These are phyloP conservation scores for Stegophylla sp. DNA, from an alignment of 2,888 invertebrate genomes.

Conservation along the genomic window DNA sequence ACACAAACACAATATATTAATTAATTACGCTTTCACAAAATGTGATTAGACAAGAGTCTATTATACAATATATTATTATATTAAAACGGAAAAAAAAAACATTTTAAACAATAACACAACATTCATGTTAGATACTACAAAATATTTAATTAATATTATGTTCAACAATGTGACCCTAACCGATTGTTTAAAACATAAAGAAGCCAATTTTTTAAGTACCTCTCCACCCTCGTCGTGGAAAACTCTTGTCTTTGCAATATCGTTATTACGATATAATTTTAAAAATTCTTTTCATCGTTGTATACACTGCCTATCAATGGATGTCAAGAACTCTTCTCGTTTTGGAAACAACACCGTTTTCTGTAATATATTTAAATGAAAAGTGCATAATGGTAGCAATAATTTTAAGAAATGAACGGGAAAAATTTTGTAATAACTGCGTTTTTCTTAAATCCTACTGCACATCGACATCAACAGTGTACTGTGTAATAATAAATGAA, in stretches of 20 bases:
- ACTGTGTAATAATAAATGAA: no score
- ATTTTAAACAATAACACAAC: no score
- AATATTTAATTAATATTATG: slow-evolving; percentile 2
- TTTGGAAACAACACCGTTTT: slow-evolving; percentile 5
- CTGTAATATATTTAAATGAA: neutral
- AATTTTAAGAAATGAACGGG: neutral
- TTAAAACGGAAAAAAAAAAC: no score
- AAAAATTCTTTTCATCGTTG: slow-evolving; percentile 14
- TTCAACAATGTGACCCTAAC: neutral
- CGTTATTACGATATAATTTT: neutral
- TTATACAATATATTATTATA: no score
- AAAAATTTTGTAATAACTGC: neutral
- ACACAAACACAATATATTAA: slow-evolving; percentile 25
- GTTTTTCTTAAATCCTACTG: neutral
- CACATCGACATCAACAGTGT: no score
- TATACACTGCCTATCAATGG: slow-evolving; percentile 17
- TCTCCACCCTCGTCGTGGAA: neutral
- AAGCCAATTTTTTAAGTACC: slow-evolving; percentile 1
- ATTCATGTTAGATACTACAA: no score
- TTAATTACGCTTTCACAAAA: no score
- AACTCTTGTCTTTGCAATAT: slow-evolving; percentile 19
- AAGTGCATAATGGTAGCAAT: neutral
- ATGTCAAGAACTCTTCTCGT: slow-evolving; percentile 8
- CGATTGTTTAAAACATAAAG: neutral
- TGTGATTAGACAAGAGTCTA: no score